These are phyloP conservation scores for Drosophila kurseongensis DNA, from an alignment of 1,140 invertebrate species.

Conservation along the genomic window DNA sequence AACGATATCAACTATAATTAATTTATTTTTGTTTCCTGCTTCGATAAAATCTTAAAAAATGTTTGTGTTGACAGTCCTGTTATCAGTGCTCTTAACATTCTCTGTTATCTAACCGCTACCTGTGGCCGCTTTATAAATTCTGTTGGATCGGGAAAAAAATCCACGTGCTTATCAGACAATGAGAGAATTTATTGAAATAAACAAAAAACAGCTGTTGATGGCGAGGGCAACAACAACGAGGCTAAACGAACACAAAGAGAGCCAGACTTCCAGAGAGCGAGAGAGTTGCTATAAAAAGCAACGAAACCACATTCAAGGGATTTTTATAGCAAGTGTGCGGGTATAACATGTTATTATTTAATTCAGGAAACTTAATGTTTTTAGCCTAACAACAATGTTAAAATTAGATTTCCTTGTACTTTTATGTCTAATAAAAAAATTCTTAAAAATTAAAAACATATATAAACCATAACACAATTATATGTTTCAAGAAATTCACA, in stretches of 20 bases:
- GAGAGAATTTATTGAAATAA: constrained; percentile 72
- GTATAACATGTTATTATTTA: background rate
- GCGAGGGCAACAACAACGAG: background rate
- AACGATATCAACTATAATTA: too few species aligned
- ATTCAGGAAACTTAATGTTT: background rate
- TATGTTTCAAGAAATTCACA: too few species aligned
- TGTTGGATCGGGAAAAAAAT: constrained; percentile 46
- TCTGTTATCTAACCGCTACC: constrained; percentile 28
- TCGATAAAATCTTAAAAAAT: background rate
- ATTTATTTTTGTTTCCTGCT: background rate
- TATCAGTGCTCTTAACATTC: constrained; percentile 10
- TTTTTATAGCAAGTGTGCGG: constrained; percentile 12
- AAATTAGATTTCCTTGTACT: background rate
- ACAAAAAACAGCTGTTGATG: constrained; percentile 77
- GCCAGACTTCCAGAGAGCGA: constrained; percentile 2
- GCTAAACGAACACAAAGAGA: constrained; percentile 11
- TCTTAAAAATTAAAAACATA: too few species aligned
- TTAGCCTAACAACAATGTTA: background rate
- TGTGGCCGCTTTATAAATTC: constrained; percentile 44
- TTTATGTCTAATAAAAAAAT: too few species aligned
- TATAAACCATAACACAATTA: too few species aligned
- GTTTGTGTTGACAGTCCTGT: background rate
- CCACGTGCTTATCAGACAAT: constrained; percentile 74
- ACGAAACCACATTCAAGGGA: background rate
- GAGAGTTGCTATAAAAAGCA: constrained; percentile 33